phyloP scores from a whole-genome alignment of 2,113 vertebrate genomes.

The Sakesphorus luctuosus region DNA sequence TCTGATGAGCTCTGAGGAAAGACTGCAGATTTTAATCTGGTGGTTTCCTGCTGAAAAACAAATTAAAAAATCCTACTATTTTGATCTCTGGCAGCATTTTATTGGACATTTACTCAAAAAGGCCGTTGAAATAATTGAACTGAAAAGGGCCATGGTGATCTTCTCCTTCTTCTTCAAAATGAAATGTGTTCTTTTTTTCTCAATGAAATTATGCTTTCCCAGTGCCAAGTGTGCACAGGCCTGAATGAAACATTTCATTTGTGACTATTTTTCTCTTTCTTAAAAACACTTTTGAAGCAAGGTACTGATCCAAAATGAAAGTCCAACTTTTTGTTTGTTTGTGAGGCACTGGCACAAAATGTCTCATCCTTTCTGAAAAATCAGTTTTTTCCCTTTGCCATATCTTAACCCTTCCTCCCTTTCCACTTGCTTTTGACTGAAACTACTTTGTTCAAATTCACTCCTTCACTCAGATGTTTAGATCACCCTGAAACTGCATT shows the following conservation, averaged over 20 bases:
- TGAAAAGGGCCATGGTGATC: neutral
- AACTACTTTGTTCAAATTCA: conserved; percentile 19
- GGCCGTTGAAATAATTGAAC: neutral
- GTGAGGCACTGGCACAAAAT: neutral
- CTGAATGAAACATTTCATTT: conserved; percentile 1
- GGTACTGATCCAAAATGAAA: neutral
- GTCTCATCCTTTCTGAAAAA: conserved; percentile 6
- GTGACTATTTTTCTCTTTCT: neutral
- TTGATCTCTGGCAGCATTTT: neutral
- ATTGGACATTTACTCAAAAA: neutral
- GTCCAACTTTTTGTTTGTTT: neutral
- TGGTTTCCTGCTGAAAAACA: neutral
- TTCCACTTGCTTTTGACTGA: neutral
- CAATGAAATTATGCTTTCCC: neutral
- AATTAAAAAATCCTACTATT: neutral
- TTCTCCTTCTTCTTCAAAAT: neutral
- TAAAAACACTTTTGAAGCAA: conserved; percentile 11
- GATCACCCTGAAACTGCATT: conserved; percentile 4
- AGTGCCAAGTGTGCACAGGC: neutral
- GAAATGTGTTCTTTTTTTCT: neutral
- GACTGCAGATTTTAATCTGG: neutral
- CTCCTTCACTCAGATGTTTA: conserved; percentile 2
- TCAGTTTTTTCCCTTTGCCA: neutral
- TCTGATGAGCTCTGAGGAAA: neutral
- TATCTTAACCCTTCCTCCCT: neutral